Base-by-base conservation (phyloP, 2,797 vertebrate species). In the Sardinella longiceps region DNA sequence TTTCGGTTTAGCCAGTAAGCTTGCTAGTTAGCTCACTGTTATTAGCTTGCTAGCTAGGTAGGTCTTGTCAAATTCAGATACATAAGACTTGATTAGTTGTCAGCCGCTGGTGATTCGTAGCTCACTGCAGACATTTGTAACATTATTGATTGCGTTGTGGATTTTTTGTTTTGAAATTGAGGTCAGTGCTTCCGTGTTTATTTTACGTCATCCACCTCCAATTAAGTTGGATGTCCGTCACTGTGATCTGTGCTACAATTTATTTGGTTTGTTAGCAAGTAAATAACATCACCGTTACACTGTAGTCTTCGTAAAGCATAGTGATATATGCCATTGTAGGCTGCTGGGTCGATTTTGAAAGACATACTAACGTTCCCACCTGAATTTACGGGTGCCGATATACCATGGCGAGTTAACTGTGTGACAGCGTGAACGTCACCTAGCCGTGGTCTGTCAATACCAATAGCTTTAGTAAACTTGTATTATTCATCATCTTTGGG, bases 191-290 rank as follows among this genome's bases (percentile, higher is more conserved):
- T 89, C 90, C 14, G 92, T 89, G 86, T 89, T 90, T 89, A 87
- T 87, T 91, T 89, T 88, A 89, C 91, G 91, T 90, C 90, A 90
- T 83, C 88, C 86, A 89, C 89, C 88, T 90, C 87, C 80, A 85
- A 81, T 89, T 88, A 85, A 84, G 63, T 87, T 85, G 88, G 89
- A 90, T 87, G 92, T 91, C 92, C 90, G 93, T 95, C 93, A 92
- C 94, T 94, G 95, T 88, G 89, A 82, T 86, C 89, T 56, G 58
- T 86, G 88, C 84, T 87, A 82, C 88, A 58, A 90, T 84, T 45
- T 87, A 77, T 91, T 88, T 92, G 94, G 90, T 95, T 93, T 93
- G 94, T 93, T 93, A 92, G 92, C 83, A 85, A 87, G 95, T 95
- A 88, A 94, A 94, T 95, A 89, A 15, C 28, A 5, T 45, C 94